These are phyloP conservation scores for Nestor notabilis DNA, from an alignment of 2,113 vertebrate genomes.

Conservation along the genomic window DNA sequence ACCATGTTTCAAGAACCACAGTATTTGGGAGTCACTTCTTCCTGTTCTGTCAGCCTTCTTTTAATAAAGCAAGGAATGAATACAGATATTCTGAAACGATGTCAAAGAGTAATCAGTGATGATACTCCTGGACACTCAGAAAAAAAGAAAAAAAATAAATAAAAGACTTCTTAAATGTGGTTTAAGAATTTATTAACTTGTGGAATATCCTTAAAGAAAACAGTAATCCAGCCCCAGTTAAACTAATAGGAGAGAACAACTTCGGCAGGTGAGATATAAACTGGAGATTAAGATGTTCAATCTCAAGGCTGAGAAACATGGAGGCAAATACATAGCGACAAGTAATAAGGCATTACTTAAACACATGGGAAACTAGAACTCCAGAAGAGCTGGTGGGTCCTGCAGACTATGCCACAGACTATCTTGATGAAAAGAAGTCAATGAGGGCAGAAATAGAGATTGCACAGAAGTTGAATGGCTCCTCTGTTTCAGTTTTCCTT, in stretches of 20 bases:
- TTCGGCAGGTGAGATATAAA: constrained; percentile 48
- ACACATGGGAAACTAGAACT: neutral
- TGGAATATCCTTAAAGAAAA: neutral
- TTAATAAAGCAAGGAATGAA: neutral
- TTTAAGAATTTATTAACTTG: constrained; percentile 1
- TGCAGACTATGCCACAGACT: neutral
- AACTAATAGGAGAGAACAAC: constrained; percentile 33
- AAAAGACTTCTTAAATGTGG: neutral
- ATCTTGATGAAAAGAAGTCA: neutral
- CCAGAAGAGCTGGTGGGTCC: neutral
- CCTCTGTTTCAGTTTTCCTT: neutral
- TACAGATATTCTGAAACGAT: neutral
- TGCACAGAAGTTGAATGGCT: neutral
- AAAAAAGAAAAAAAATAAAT: neutral
- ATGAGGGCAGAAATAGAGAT: neutral
- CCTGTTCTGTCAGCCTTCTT: neutral
- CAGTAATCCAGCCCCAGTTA: constrained; percentile 16
- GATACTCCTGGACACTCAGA: neutral
- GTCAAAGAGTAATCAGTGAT: neutral
- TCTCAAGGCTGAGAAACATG: constrained; percentile 13
- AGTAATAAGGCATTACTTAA: constrained; percentile 21
- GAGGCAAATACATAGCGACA: constrained; percentile 29
- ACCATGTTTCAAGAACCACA: neutral
- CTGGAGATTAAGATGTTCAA: constrained; percentile 27
- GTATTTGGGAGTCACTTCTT: neutral